Conservation (phyloP, 2,113 vertebrate species). For the Trinectes maculatus region DNA sequence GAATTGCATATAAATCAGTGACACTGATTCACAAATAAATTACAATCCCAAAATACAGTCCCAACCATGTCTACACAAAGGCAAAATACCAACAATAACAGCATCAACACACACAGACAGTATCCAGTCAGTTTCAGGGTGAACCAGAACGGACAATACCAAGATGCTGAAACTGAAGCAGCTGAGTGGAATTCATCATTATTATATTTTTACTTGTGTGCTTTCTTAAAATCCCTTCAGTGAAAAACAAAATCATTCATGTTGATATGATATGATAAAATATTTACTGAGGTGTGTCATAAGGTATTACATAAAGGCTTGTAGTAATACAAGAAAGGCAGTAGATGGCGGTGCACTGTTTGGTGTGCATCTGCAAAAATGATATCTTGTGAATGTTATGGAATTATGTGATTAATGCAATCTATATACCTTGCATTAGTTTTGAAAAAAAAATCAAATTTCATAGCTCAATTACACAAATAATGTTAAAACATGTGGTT, state of each 20-base stretch:
- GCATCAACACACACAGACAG: background rate
- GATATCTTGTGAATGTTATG: background rate
- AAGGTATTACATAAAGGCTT: background rate
- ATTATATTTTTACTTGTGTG: background rate
- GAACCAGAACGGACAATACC: background rate
- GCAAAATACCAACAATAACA: background rate
- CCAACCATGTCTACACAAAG: background rate
- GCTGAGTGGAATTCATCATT: background rate
- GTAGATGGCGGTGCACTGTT: slow-evolving; percentile 60
- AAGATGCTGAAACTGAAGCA: background rate
- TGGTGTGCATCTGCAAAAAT: background rate
- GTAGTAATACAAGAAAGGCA: slow-evolving; percentile 40
- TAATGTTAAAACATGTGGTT: background rate
- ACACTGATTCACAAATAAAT: slow-evolving; percentile 61
- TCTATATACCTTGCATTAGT: too few relatives aligned
- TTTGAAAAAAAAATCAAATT: too few relatives aligned
- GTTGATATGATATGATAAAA: background rate
- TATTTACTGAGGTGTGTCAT: background rate
- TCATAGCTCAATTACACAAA: too few relatives aligned
- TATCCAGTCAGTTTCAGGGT: background rate
- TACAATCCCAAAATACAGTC: slow-evolving; percentile 46
- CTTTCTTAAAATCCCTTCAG: background rate
- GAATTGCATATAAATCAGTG: slow-evolving; percentile 77
- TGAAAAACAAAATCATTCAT: background rate
- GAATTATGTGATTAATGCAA: background rate